Base-by-base conservation (phyloP, 2,888 invertebrate genomes). In the Frankliniella fusca region DNA sequence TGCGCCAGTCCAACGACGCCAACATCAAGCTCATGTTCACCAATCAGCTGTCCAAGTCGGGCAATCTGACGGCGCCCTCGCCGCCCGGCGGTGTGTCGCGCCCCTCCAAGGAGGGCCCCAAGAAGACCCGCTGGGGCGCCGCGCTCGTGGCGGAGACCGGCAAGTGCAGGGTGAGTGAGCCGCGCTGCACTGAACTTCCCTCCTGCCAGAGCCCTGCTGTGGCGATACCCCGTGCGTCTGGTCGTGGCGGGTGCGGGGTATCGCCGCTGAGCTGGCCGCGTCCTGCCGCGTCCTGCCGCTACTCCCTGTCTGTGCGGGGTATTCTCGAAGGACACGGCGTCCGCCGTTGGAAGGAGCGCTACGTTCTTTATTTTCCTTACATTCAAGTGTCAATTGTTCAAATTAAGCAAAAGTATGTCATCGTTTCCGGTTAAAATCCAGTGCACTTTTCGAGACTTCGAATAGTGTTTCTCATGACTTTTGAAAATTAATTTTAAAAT, bases 21-120 rank as follows among this genome's bases (percentile, higher is more conserved):
- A 91, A 92, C 11, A 90, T 97, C 80, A 93, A 93, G 87, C 90
- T 93, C 82, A 90, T 97, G 86, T 98, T 97, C 87, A 92, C 93
- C 84, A 95, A 94, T 86, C 95, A 95, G 86, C 88, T 97, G 81
- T 94, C 96, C 15, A 93, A 92, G 88, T 93, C 95, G 83, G 97
- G 97, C n/a, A 95, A 94, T 86, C 89, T 96, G 70, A 94, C 94
- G 0, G 89, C 91, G 85, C 88, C 89, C 11, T 88, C 88, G 1
- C 89, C 89, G 0, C 85, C 86, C 23, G 85, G 85, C 54, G 80
- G 84, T n/a, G 86, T 86, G n/a, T 85, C 86, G 28, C 87, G 87
- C 83, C 65, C 85, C 48, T 85, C 86, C 20, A 83, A 84, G 38
- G 86, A 86, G 82, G 84, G 84, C 11, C 86, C 86, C 10, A 85